phyloP scores from a whole-genome alignment of 2,113 vertebrate species.

The Grallaria varia region DNA sequence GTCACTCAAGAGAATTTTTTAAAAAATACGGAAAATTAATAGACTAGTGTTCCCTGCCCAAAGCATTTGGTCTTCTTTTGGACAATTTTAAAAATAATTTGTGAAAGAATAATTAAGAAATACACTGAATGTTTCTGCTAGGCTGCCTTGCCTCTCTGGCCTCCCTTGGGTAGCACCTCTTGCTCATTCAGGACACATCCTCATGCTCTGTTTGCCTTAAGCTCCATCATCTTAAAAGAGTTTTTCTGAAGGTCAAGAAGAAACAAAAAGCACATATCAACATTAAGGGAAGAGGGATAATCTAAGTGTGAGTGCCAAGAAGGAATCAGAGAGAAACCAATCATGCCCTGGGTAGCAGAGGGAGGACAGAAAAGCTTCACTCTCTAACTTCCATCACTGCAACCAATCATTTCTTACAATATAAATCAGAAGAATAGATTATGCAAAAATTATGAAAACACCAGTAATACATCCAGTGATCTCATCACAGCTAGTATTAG shows the following conservation, averaged over 20 bases:
- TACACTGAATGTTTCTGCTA: not conserved
- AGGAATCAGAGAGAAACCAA: conserved; percentile 19
- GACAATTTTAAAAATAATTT: not conserved
- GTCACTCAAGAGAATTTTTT: not conserved
- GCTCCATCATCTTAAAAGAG: conserved; percentile 12
- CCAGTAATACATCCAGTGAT: not conserved
- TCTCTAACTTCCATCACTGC: not conserved
- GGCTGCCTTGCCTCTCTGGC: not conserved
- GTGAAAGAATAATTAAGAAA: not conserved
- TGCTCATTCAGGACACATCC: not conserved
- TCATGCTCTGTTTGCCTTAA: not conserved
- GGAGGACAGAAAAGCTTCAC: not conserved
- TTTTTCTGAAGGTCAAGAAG: conserved; percentile 46
- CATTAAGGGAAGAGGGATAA: conserved; percentile 12
- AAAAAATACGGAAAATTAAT: not conserved
- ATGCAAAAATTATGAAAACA: not conserved
- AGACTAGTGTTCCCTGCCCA: not conserved
- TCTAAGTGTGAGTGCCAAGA: not conserved
- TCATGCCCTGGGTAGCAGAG: not conserved
- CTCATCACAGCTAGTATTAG: not conserved
- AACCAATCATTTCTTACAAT: not conserved
- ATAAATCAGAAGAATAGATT: not conserved
- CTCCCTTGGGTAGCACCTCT: not conserved
- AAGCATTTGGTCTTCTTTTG: not conserved
- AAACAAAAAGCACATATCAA: conserved; percentile 30